Base-by-base conservation (phyloP, 1,140 invertebrate species). In the Phortica variegata region DNA sequence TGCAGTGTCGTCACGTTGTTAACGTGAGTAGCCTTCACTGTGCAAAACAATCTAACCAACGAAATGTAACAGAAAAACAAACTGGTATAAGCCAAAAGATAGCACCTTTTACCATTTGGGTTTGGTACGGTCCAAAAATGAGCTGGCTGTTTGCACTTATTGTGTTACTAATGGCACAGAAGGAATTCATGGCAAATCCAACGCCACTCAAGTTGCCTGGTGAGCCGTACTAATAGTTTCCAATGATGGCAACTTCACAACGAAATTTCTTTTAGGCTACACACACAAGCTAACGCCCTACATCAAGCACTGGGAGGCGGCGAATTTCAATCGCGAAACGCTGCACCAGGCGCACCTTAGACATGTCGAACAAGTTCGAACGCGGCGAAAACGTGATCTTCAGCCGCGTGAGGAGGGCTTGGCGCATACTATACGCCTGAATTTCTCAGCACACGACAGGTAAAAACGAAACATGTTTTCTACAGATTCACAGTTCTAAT, bases 381-480 rank as follows among this genome's bases (percentile, higher is more conserved):
- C 58, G 44, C 70, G 73, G 31, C 56, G 66, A 46, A 76, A 75
- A 63, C 59, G 73, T 43, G 56, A 72, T 38, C 45, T 49, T 16
- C 42, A 33, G 34, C 39, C 37, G 39, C 57, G 31, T 51, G 57
- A 60, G 56, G 45, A 50, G 36, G 53, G 73, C 8, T 45, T 75
- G 56, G 69, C 73, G 39, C 66, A 76, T 51, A 73, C 60, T 45
- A 75, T 76, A 20, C 60, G 69, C 52, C 52, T 76, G 50, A 73
- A 73, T 62, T 76, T 76, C 59, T 71, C 59, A 53, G 73, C 73
- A 49, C 73, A 76, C 61, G 70, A 76, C 71, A 75, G 66, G 73
- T 76, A 46, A 60, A 48, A 36, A n/a, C n/a, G n/a, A n/a, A n/a
- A n/a, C n/a, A 60, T 60, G 56, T 34, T 40, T 18, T 44, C 18